Evolutionary conservation across 1,140 invertebrate species (phyloP), one percentile per base, ranked within the genome.

Genomic region (Aphis craccivora): DNA sequence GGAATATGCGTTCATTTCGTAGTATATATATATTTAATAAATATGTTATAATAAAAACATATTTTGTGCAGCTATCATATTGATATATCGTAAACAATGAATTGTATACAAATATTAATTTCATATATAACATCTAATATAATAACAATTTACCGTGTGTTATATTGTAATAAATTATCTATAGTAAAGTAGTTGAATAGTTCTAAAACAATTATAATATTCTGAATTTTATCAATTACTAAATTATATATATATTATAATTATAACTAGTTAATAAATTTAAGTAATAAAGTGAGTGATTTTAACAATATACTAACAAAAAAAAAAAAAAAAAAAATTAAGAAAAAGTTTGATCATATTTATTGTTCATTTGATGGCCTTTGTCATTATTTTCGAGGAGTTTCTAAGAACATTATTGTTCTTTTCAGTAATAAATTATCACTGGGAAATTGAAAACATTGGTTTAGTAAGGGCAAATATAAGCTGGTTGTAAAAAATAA

Each of bases 371-470:
- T 11, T 55, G 22, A 53, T 89, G 8, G 22, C 8, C 18, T 55
- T 89, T 89, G 51, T 55, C 88, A 55, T 55, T 55, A 89, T 55
- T 89, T 89, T 55, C 22, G 14, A 7, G n/a, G 87, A 89, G 2
- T 89, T 51, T 22, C 45, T 55, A 53, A 53, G 55, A 53, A 55
- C 48, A 89, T 55, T 89, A 89, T 89, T 40, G n/a, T 37, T 51
- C 30, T 23, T 35, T 25, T 55, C 4, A 14, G 22, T 89, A 40
- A 89, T 89, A 89, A 89, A 89, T 89, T 53, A 89, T 55, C n/a
- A 40, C n/a, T 51, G 20, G 51, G 7, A 55, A 89, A 89, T 89
- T 89, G 88, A 89, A 89, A 89, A 55, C 51, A 23, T 53, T 89
- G 4, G 51, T 55, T 40, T n/a, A 35, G 48, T 55, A 89, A 55